These are phyloP conservation scores for Eubasilissa splendida DNA, from an alignment of 2,888 invertebrate genomes.

Conservation along the genomic window DNA sequence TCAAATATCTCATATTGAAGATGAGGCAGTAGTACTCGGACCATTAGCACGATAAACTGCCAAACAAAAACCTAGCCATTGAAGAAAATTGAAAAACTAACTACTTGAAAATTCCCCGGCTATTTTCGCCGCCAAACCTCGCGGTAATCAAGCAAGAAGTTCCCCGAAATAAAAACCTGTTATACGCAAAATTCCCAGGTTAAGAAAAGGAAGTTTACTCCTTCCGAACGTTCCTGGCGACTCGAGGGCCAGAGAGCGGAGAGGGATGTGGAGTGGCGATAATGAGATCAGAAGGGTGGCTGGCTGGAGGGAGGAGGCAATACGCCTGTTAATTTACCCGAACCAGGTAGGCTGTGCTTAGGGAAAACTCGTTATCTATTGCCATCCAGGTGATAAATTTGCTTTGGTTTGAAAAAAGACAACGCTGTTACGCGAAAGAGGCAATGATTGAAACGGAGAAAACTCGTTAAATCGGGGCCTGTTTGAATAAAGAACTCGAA, in stretches of 20 bases:
- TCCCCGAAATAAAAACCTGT: slow-evolving; percentile 13
- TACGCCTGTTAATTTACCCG: slow-evolving; percentile 46
- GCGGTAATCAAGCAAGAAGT: slow-evolving; percentile 22
- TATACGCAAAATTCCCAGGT: slow-evolving; percentile 34
- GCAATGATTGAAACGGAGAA: slow-evolving; percentile 26
- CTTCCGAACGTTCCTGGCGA: slow-evolving; percentile 19
- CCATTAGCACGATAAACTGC: slow-evolving; percentile 16
- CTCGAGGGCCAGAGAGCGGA: not conserved
- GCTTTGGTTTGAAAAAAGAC: slow-evolving; percentile 38
- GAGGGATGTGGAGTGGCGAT: slow-evolving; percentile 17
- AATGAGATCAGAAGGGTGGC: slow-evolving; percentile 36
- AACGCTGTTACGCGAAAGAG: slow-evolving; percentile 20
- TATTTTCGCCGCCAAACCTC: not conserved
- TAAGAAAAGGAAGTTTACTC: slow-evolving; percentile 19
- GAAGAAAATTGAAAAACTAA: slow-evolving; percentile 23
- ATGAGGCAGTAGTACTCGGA: slow-evolving; percentile 14
- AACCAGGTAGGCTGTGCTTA: slow-evolving; percentile 32
- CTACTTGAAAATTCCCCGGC: slow-evolving; percentile 18
- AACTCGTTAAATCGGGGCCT: slow-evolving; percentile 1
- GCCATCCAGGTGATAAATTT: slow-evolving; percentile 42
- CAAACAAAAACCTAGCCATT: slow-evolving; percentile 9
- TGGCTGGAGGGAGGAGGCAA: slow-evolving; percentile 1
- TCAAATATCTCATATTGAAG: slow-evolving; percentile 8
- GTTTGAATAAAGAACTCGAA: not conserved
- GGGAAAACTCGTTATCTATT: slow-evolving; percentile 45